phyloP scores from a whole-genome alignment of 2,797 vertebrate species.

The Epinephelus malabaricus region DNA sequence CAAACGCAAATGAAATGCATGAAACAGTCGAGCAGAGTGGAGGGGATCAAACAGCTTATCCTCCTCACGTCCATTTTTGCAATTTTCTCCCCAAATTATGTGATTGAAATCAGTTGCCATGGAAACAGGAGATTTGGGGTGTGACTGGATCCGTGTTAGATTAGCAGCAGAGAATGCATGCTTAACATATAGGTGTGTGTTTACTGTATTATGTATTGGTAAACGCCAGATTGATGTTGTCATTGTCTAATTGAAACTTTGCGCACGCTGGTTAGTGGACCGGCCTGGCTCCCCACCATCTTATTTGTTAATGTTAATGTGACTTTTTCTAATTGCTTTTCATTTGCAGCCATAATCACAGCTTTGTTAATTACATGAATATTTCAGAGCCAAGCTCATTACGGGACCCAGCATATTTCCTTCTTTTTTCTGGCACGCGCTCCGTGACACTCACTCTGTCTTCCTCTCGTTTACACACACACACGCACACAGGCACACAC shows the following conservation, averaged over 20 bases:
- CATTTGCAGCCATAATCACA: slow-evolving; percentile 86
- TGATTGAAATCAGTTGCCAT: slow-evolving; percentile 73
- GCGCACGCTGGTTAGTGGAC: slow-evolving; percentile 43
- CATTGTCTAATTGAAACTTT: slow-evolving; percentile 58
- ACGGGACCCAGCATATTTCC: slow-evolving; percentile 70
- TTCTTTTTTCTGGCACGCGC: slow-evolving; percentile 61
- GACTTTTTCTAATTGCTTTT: slow-evolving; percentile 85
- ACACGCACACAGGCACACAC: slow-evolving; percentile 7
- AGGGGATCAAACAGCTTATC: slow-evolving; percentile 66
- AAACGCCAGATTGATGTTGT: slow-evolving; percentile 45
- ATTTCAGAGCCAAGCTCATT: slow-evolving; percentile 85
- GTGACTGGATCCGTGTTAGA: slow-evolving; percentile 37
- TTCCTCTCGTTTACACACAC: slow-evolving; percentile 25
- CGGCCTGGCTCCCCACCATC: slow-evolving; percentile 64
- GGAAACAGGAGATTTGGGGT: slow-evolving; percentile 60
- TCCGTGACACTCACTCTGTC: slow-evolving; percentile 52
- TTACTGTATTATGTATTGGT: neutral
- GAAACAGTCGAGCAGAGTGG: slow-evolving; percentile 48
- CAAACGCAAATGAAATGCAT: slow-evolving; percentile 36
- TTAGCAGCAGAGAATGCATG: slow-evolving; percentile 3
- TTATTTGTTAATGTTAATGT: slow-evolving; percentile 81
- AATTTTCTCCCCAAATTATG: slow-evolving; percentile 62
- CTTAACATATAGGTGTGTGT: slow-evolving; percentile 8
- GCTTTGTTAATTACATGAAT: slow-evolving; percentile 88
- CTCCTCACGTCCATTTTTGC: slow-evolving; percentile 40